These are phyloP conservation scores for Eupithecia vulgata DNA, from an alignment of 2,888 invertebrate genomes.

Conservation along the genomic window DNA sequence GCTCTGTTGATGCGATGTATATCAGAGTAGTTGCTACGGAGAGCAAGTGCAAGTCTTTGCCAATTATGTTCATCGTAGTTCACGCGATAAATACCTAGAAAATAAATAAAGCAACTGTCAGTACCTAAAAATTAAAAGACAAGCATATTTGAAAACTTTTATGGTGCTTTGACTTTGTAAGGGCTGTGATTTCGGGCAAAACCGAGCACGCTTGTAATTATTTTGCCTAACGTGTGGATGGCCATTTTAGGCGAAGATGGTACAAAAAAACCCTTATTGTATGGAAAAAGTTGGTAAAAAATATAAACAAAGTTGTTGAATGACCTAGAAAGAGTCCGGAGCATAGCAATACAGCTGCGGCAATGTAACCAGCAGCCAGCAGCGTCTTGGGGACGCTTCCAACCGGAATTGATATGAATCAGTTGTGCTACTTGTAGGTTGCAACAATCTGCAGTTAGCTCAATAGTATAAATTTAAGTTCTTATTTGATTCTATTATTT, in stretches of 20 bases:
- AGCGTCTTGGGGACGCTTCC: no score
- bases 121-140: neutral
- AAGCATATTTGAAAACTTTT: no score
- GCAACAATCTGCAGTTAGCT: no score
- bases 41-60: conserved; percentile 75
- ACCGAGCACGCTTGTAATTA: neutral
- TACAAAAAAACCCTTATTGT: neutral
- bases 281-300: no score
- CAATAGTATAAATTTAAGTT: no score
- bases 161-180: neutral
- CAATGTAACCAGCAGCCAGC: no score
- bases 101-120: neutral
- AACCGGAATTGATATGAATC: no score
- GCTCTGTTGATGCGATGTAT: conserved; percentile 89
- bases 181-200: neutral
- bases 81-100: conserved; percentile 86
- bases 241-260: neutral
- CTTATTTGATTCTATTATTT: no score
- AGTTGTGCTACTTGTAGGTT: no score
- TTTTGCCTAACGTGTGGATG: neutral
- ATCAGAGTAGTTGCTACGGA: conserved; percentile 55
- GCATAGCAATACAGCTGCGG: no score
- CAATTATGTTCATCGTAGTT: conserved; percentile 85
- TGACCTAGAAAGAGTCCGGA: no score
- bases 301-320: no score